Evolutionary conservation across 2,888 invertebrate species (phyloP), one percentile per base, ranked within the genome.

Genomic region (Leptarthrus brevirostris): DNA sequence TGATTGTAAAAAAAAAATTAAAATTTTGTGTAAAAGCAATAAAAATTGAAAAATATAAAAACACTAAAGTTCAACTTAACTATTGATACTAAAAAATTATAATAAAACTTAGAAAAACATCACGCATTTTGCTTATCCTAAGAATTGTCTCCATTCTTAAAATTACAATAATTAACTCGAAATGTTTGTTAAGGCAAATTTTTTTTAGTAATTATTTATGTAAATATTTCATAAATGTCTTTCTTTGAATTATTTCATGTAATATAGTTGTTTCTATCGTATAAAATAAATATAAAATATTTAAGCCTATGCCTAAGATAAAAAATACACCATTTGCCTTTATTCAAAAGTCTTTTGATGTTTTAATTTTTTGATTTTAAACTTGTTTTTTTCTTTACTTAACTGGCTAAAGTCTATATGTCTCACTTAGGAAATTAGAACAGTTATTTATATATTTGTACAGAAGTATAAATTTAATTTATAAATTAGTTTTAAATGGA

Each of bases 81-180:
- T 58, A 36, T 36, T 36, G 20, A 58, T 12, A 26, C 58, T 58
- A 58, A 58, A 58, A 58, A 12, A n/a, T 40, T 12, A 36, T 36
- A 58, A 36, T 58, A 58, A 58, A 58, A 58, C 58, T 36, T 58
- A 58, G 36, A 36, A 58, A 58, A 58, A 58, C 58, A 58, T 58
- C 58, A 58, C 58, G 58, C 58, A 20, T 26, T 36, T 16, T 58
- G 12, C 58, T 58, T 58, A 58, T 14, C 12, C 18, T 64, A 64
- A n/a, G 44, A 64, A n/a, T 40, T 61, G 36, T 64, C 22, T 16
- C 36, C 26, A 36, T 36, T n/a, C 6, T 36, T 58, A 58, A 36
- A 58, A 58, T 26, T 58, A 58, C 58, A 34, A 16, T 36, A 34
- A 58, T 58, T 20, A 34, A 34, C 61, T 61, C n/a, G n/a, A 40